Evolutionary conservation across 2,797 vertebrate species (phyloP), one percentile per base, ranked within the genome.

Genomic region (Lacerta viridis): DNA sequence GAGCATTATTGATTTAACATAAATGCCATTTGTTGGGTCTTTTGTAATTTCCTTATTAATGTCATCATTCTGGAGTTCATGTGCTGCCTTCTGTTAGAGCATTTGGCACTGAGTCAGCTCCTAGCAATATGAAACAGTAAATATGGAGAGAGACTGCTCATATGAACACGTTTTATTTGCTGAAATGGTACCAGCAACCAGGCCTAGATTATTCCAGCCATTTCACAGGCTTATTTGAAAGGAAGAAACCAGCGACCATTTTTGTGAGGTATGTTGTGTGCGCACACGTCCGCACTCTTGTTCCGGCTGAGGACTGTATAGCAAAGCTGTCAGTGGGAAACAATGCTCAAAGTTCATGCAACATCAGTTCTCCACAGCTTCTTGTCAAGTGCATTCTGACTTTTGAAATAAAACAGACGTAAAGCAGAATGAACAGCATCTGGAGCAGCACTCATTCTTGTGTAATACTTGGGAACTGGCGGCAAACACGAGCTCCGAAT

Each of bases 1-100:
- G 93, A 96, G 94, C 96, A 95, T 97, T 97, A 97, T 97, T 97
- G 97, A 97, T 97, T 96, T 97, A 97, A 97, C 96, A 96, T 95
- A 95, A 97, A 97, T 96, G 97, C 95, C 97, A 95, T 97, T 97
- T 96, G 97, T 96, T 96, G 96, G 95, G 96, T 96, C 96, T 96
- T 97, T 97, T 97, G 96, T 97, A 96, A 97, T 97, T 96, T 97
- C 94, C 96, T 96, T 97, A 96, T 97, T 97, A 97, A 95, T 96
- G 96, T 97, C 97, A 96, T 97, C 95, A 92, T 97, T 96, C 95
- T 94, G 89, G 95, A 95, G 95, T 96, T 96, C 94, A 89, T 93
- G 87, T 91, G 93, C 94, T 94, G 95, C 96, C 93, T 93, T 95
- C 95, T 94, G 95, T 93, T 94, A 91, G 43, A 93, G 93, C 89